Conservation (phyloP, 2,888 invertebrate genomes). For the Drosophila subsilvestris region DNA sequence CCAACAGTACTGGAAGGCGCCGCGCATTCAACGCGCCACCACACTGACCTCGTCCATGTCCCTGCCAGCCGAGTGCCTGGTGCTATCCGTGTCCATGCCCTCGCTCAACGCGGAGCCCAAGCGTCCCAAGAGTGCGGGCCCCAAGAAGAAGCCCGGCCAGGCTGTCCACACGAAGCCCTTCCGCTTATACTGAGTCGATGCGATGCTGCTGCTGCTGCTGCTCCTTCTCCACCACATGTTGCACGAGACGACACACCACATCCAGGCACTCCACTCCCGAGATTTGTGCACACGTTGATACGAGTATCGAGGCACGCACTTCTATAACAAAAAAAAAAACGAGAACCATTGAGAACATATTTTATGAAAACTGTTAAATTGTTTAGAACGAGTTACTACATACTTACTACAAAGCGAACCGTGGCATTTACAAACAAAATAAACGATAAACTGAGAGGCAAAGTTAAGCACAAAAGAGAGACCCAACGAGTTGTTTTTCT, state of each 20-base stretch:
- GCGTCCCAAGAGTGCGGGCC: constrained; percentile 83
- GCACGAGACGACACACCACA: constrained; percentile 55
- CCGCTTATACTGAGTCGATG: constrained; percentile 79
- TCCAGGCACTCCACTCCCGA: constrained; percentile 32
- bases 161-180: constrained; percentile 83
- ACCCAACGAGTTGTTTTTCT: constrained; percentile 38
- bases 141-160: constrained; percentile 81
- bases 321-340: constrained; percentile 19
- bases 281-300: constrained; percentile 64
- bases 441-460: constrained; percentile 61
- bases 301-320: constrained; percentile 65
- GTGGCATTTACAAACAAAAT: constrained; percentile 75
- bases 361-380: constrained; percentile 61
- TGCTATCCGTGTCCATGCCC: constrained; percentile 84
- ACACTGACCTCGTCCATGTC: constrained; percentile 84
- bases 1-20: constrained; percentile 82
- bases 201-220: constrained; percentile 1
- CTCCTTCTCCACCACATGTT: constrained; percentile 25
- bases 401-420: constrained; percentile 49
- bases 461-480: constrained; percentile 41
- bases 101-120: constrained; percentile 82
- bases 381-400: constrained; percentile 55
- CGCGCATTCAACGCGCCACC: constrained; percentile 83
- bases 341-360: constrained; percentile 17
- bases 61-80: constrained; percentile 84